Conservation (phyloP, 2,113 vertebrate genomes). For the Setophaga kirtlandii region DNA sequence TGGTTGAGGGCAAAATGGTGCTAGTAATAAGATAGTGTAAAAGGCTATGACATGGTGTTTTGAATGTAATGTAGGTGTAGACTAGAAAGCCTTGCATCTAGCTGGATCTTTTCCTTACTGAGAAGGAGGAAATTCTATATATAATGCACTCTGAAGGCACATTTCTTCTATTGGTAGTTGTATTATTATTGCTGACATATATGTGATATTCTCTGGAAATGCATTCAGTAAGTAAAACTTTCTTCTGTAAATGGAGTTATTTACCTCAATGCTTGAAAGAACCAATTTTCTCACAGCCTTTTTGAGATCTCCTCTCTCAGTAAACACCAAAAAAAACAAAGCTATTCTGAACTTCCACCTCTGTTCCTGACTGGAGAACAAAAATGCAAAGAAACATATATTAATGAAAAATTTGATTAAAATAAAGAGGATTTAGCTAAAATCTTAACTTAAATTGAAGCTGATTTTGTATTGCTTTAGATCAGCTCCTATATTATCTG, state of each 20-base stretch:
- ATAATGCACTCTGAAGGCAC: not conserved
- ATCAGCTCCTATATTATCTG: not conserved
- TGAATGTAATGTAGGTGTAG: not conserved
- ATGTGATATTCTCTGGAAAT: not conserved
- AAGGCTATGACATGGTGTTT: not conserved
- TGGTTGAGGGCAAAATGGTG: not conserved
- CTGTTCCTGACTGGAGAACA: not conserved
- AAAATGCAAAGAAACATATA: not conserved
- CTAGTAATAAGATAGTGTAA: not conserved
- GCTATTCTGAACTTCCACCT: not conserved
- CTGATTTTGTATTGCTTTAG: not conserved
- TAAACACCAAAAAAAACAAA: not conserved
- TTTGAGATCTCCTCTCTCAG: not conserved
- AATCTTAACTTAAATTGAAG: not conserved
- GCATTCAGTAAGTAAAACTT: not conserved
- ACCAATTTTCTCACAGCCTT: not conserved
- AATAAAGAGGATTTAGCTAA: not conserved
- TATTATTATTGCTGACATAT: not conserved
- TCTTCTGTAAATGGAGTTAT: not conserved
- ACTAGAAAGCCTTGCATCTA: not conserved
- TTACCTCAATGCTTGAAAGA: not conserved
- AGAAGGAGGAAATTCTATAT: not conserved
- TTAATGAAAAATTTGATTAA: not conserved
- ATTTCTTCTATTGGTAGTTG: not conserved
- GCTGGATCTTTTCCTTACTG: not conserved